Evolutionary conservation across 2,888 invertebrate species (phyloP).

Genomic region (Iphiclides podalirius): DNA sequence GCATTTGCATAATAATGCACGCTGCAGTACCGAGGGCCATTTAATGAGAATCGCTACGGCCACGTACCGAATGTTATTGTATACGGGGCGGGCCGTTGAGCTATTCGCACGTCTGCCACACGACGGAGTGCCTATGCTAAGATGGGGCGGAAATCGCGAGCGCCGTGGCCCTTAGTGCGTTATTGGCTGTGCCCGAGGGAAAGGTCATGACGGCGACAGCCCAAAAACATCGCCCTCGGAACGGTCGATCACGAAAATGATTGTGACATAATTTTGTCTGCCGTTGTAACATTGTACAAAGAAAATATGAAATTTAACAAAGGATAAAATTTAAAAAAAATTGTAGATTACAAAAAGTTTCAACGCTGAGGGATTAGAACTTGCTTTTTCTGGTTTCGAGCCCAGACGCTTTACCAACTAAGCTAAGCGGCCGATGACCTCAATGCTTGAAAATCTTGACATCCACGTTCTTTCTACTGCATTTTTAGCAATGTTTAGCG

Average conservation of each 20-base stretch:
- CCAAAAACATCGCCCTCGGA: background rate
- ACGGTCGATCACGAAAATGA: background rate
- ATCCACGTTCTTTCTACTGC: too few relatives aligned
- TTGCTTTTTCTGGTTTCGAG: too few relatives aligned
- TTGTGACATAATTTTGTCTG: background rate
- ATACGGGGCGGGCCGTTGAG: slow-evolving; percentile 16
- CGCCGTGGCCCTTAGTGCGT: background rate
- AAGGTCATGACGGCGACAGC: background rate
- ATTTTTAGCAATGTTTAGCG: too few relatives aligned
- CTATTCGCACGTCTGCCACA: slow-evolving; percentile 11
- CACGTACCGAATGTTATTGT: slow-evolving; percentile 29
- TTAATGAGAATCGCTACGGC: slow-evolving; percentile 56
- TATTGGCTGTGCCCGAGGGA: background rate
- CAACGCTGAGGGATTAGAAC: too few relatives aligned
- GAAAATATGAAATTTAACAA: background rate
- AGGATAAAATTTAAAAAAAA: too few relatives aligned
- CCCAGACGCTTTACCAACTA: too few relatives aligned
- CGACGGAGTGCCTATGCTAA: too few relatives aligned
- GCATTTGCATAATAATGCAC: slow-evolving; percentile 62
- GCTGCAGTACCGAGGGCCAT: slow-evolving; percentile 43
- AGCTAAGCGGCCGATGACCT: too few relatives aligned
- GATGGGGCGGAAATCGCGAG: slow-evolving; percentile 1
- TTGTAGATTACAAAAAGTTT: too few relatives aligned
- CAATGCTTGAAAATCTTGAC: too few relatives aligned
- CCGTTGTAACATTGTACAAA: too few relatives aligned